These are phyloP conservation scores for Xanthia icteritia DNA, from an alignment of 2,888 invertebrate species.

Conservation along the genomic window DNA sequence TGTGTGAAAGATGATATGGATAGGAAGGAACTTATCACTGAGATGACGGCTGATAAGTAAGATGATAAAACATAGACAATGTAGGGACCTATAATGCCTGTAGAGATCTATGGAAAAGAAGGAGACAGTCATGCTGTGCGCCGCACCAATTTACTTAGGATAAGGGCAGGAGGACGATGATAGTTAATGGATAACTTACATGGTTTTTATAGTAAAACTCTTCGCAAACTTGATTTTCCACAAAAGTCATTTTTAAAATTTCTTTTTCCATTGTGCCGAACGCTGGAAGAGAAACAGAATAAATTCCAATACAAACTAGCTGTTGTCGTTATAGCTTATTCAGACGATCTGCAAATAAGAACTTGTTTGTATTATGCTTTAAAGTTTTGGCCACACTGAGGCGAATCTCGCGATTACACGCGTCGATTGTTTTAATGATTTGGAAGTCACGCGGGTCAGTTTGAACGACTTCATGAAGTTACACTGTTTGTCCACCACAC, in stretches of 20 bases:
- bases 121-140: neutral
- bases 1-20: neutral
- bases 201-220: constrained; percentile 75
- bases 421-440: neutral
- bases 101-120: neutral
- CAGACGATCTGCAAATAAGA: no score
- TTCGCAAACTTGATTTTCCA: constrained; percentile 75
- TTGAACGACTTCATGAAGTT: neutral
- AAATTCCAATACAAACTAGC: neutral
- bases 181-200: constrained; percentile 58
- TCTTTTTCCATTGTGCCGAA: constrained; percentile 74
- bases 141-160: neutral
- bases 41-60: neutral
- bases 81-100: no score
- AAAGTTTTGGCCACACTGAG: neutral
- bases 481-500: no score
- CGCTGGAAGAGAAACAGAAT: constrained; percentile 65
- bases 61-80: neutral
- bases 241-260: constrained; percentile 72
- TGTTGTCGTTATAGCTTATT: neutral
- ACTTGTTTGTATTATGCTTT: neutral
- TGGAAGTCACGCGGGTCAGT: no score
- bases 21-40: neutral
- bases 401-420: neutral
- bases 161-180: no score